These are phyloP conservation scores for Coecobrya sp. DNA, from an alignment of 2,888 invertebrate genomes.

Conservation along the genomic window DNA sequence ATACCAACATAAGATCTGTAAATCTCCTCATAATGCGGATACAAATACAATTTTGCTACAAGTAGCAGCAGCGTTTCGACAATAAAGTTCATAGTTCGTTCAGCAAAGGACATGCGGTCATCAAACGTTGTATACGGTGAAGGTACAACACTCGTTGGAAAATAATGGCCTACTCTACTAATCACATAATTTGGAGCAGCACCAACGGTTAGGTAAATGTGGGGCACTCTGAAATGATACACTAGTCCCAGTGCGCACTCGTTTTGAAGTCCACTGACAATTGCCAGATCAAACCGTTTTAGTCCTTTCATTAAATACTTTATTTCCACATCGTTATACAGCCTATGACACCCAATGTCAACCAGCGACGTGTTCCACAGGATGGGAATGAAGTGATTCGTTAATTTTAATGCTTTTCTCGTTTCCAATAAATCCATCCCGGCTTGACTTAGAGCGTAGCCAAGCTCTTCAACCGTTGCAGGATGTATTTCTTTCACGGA, in stretches of 20 bases:
- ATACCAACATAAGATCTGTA: constrained; percentile 87
- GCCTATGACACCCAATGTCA: constrained; percentile 76
- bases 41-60: constrained; percentile 87
- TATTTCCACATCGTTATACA: constrained; percentile 78
- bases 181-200: constrained; percentile 68
- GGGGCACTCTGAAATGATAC: constrained; percentile 70
- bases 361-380: constrained; percentile 68
- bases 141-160: constrained; percentile 87
- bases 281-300: constrained; percentile 86
- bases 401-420: constrained; percentile 39
- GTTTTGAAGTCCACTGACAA: constrained; percentile 88
- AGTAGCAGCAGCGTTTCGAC: constrained; percentile 87
- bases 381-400: constrained; percentile 26
- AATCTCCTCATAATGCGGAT: constrained; percentile 83
- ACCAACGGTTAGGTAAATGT: constrained; percentile 69
- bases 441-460: constrained; percentile 30
- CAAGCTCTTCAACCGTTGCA: constrained; percentile 58
- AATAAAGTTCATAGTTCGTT: constrained; percentile 86
- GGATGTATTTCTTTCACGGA: constrained; percentile 86
- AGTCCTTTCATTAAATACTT: constrained; percentile 68
- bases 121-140: constrained; percentile 86
- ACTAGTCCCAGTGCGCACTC: constrained; percentile 88
- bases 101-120: constrained; percentile 85
- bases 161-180: constrained; percentile 76
- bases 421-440: constrained; percentile 56